Conservation (phyloP, 2,113 vertebrate genomes). For the Coracopsis vasa region DNA sequence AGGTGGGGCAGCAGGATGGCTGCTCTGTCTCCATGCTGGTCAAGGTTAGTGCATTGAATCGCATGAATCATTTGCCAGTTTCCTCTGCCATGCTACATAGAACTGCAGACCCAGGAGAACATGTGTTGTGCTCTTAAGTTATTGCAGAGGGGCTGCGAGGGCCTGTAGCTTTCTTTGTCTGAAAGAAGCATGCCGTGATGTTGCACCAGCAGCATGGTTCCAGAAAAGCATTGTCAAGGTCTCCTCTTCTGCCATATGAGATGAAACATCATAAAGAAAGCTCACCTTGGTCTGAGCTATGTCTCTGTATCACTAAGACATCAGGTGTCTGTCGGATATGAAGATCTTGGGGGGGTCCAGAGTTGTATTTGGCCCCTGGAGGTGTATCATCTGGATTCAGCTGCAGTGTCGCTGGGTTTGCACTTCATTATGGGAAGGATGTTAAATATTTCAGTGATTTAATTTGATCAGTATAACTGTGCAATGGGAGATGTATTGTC, state of each 20-base stretch:
- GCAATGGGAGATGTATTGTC: neutral
- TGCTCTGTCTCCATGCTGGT: neutral
- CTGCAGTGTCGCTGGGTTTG: constrained; percentile 66
- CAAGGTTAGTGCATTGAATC: neutral
- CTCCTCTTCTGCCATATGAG: neutral
- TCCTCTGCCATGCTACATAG: neutral
- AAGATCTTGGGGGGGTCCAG: neutral
- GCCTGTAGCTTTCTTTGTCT: constrained; percentile 73
- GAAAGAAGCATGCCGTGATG: neutral
- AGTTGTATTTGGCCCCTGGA: neutral
- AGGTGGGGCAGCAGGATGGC: constrained; percentile 19
- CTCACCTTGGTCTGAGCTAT: neutral
- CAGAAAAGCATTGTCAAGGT: neutral
- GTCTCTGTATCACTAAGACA: neutral
- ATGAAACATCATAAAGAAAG: neutral
- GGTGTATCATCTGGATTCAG: constrained; percentile 60
- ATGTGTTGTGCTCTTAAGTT: constrained; percentile 1
- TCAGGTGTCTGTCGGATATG: neutral
- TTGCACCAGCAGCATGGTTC: constrained; percentile 19
- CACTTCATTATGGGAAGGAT: neutral
- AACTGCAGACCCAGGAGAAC: neutral
- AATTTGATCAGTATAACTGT: neutral
- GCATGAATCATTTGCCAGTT: neutral
- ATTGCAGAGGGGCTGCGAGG: neutral
- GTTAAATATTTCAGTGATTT: constrained; percentile 44